Percentiles rank a stretch among this genome's conserved stretches.
These are phyloP conservation scores for Melanotaenia trifasciata DNA, from an alignment of 2,797 vertebrate species.

Conservation along the genomic window DNA sequence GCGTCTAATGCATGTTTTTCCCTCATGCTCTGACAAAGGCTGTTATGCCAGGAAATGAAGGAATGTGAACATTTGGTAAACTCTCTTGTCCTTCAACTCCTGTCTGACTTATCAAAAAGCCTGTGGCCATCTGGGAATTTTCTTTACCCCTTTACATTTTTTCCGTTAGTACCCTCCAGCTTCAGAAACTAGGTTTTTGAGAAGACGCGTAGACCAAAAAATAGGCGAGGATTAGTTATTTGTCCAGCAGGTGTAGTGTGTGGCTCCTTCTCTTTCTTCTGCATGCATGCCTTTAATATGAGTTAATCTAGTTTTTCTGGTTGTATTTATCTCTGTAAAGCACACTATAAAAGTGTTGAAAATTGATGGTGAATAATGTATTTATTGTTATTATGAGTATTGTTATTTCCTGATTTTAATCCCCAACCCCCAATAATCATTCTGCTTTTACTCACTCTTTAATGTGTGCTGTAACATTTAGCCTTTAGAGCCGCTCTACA, in stretches of 20 bases:
- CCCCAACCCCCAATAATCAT: constrained; percentile 8
- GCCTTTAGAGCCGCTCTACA: constrained; percentile 41
- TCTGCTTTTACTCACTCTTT: constrained; percentile 18
- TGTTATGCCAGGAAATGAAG: background rate
- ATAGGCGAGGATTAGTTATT: no score
- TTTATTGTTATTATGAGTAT: no score
- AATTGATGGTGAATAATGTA: no score
- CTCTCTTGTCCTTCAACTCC: no score
- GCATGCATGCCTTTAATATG: no score
- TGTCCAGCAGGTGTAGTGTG: background rate
- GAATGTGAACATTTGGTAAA: background rate
- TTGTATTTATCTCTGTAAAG: no score
- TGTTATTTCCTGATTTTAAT: constrained; percentile 11
- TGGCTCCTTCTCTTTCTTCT: no score
- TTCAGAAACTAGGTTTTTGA: background rate
- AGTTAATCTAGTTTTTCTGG: no score
- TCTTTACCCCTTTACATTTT: background rate
- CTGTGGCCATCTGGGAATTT: background rate
- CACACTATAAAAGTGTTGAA: no score
- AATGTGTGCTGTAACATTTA: constrained; percentile 49
- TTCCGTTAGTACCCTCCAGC: background rate
- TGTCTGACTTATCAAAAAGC: background rate
- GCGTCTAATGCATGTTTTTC: background rate
- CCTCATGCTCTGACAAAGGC: background rate
- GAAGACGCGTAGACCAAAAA: no score